phyloP scores from a whole-genome alignment of 2,797 vertebrate species.

The Malurus leucopterus region DNA sequence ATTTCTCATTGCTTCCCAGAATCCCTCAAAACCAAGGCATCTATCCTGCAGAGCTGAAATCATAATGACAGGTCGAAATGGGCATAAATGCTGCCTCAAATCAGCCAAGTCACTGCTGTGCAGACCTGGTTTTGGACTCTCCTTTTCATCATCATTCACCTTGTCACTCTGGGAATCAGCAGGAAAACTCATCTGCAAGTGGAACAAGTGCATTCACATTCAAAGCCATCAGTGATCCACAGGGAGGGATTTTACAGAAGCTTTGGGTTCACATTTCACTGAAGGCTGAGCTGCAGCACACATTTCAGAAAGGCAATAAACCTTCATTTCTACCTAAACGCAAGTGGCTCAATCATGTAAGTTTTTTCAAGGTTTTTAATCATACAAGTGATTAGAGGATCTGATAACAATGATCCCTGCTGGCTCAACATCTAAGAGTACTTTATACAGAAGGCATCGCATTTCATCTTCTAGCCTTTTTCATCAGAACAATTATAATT shows the following conservation, averaged over 20 bases:
- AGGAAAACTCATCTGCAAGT: neutral
- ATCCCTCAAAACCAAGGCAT: neutral
- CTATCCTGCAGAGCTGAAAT: neutral
- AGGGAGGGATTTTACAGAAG: neutral
- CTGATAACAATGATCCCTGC: neutral
- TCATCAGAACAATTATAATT: neutral
- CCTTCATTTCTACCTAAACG: neutral
- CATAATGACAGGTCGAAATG: neutral
- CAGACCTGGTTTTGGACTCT: neutral
- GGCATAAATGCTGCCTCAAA: neutral
- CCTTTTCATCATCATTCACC: fast-evolving
- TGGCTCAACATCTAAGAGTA: neutral
- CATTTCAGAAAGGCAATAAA: neutral
- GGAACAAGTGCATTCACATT: neutral
- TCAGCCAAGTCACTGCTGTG: neutral
- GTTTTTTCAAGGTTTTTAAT: neutral
- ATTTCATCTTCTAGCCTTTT: neutral
- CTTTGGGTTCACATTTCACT: neutral
- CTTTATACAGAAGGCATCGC: neutral
- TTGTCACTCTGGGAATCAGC: fast-evolving
- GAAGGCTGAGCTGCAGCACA: neutral
- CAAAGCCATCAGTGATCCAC: neutral
- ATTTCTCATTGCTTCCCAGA: neutral
- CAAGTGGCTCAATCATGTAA: neutral
- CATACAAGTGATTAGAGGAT: neutral